Conservation (phyloP, 2,888 invertebrate species). For the Helicoverpa assulta region DNA sequence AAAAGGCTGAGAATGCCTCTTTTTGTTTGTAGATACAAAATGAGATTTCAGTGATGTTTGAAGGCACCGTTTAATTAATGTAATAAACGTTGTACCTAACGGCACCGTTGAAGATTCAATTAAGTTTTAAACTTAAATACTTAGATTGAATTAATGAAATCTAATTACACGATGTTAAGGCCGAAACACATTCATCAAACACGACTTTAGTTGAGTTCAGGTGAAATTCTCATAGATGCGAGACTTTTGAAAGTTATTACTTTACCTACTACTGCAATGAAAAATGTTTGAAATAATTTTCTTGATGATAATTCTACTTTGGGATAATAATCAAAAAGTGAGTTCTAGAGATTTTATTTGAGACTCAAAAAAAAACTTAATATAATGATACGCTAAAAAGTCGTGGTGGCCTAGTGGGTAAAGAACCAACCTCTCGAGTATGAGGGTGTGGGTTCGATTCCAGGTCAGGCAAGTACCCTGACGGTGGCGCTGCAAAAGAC, state of each 20-base stretch:
- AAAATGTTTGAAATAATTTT: neutral
- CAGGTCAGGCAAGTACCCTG: no score
- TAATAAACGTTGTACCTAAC: conserved; percentile 63
- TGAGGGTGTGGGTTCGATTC: no score
- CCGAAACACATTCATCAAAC: conserved; percentile 49
- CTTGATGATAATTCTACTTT: neutral
- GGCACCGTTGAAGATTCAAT: conserved; percentile 61
- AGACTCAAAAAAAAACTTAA: no score
- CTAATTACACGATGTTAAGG: conserved; percentile 56
- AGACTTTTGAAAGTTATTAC: neutral
- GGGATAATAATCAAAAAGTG: no score
- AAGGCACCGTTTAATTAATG: conserved; percentile 65
- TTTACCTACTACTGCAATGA: neutral
- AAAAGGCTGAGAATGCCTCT: conserved; percentile 42
- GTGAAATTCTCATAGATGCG: neutral
- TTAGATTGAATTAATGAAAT: conserved; percentile 61
- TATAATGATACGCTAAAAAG: no score
- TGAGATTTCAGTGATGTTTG: conserved; percentile 62
- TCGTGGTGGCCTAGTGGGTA: no score
- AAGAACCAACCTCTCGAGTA: no score
- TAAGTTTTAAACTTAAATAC: conserved; percentile 64
- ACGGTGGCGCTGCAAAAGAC: no score
- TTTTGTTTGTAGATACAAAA: conserved; percentile 59
- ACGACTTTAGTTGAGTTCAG: neutral
- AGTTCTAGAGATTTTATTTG: no score